Evolutionary conservation across 2,888 invertebrate genomes (phyloP).

Genomic region (Machimus atricapillus): DNA sequence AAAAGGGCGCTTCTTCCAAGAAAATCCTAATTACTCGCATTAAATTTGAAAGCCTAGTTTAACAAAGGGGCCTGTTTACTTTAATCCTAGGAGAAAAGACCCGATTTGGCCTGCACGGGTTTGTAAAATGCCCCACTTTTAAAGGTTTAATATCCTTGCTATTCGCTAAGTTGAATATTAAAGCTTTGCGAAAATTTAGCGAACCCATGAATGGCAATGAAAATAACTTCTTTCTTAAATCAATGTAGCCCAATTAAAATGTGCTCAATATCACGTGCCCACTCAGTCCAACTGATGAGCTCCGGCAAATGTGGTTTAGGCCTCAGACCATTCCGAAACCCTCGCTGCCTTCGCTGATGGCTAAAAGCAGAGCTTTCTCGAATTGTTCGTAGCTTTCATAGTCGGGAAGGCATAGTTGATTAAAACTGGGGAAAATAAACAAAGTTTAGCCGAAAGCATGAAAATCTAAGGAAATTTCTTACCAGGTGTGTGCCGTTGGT

Average conservation of each 20-base stretch:
- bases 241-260: not conserved
- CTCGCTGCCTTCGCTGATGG: slow-evolving; percentile 95
- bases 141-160: not conserved
- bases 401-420: slow-evolving; percentile 93
- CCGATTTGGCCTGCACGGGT: not conserved
- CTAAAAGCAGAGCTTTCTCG: slow-evolving; percentile 86
- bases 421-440: slow-evolving; percentile 73
- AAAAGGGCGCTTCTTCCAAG: not conserved
- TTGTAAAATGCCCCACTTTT: not conserved
- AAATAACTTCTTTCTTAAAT: not conserved
- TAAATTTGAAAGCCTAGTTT: not conserved
- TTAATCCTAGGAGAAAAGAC: not conserved
- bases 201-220: not conserved
- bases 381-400: slow-evolving; percentile 94
- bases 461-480: slow-evolving; percentile 52
- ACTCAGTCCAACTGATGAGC: not conserved
- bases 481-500: slow-evolving; percentile 95
- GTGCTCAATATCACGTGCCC: not conserved
- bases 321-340: slow-evolving; percentile 76
- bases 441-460: not conserved
- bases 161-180: not conserved
- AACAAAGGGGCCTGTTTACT: not conserved
- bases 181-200: not conserved
- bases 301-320: not conserved
- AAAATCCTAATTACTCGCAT: not conserved